Conservation (phyloP, 2,797 vertebrate species). For the Arnoldichthys spilopterus region DNA sequence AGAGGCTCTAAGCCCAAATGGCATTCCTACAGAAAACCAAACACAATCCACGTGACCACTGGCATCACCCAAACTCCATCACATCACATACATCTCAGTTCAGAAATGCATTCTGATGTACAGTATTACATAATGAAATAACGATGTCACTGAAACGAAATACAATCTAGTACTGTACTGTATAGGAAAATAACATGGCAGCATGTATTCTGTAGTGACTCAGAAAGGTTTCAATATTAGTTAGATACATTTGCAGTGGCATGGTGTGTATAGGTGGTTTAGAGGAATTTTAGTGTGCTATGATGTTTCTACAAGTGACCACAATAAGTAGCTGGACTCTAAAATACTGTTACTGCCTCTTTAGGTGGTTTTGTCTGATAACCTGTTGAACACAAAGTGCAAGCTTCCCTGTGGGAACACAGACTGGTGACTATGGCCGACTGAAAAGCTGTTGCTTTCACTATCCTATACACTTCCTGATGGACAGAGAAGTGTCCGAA, state of each 20-base stretch:
- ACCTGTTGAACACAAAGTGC: conserved; percentile 41
- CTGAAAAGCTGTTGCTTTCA: background rate
- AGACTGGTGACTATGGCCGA: background rate
- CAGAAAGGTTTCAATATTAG: conserved; percentile 36
- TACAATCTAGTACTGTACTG: conserved; percentile 48
- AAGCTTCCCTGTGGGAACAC: conserved; percentile 49
- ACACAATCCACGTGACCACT: conserved; percentile 40
- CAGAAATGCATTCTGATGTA: conserved; percentile 43
- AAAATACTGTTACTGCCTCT: conserved; percentile 3
- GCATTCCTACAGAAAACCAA: conserved; percentile 52
- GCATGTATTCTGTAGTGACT: conserved; percentile 37
- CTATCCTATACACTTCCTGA: conserved; percentile 5
- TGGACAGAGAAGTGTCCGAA: conserved; percentile 4
- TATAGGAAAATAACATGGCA: conserved; percentile 1
- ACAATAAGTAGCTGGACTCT: conserved; percentile 45
- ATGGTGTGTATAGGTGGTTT: conserved; percentile 7
- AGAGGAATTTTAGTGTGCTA: conserved; percentile 39
- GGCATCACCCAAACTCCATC: conserved; percentile 41
- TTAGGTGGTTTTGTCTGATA: conserved; percentile 11
- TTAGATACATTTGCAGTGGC: conserved; percentile 36
- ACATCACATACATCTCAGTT: conserved; percentile 34
- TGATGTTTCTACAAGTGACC: conserved; percentile 38
- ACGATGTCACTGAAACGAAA: conserved; percentile 28
- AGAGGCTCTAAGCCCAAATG: conserved; percentile 46
- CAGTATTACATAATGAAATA: conserved; percentile 32